phyloP scores from a whole-genome alignment of 1,140 invertebrate genomes.

The Schmidtea mediterranea region DNA sequence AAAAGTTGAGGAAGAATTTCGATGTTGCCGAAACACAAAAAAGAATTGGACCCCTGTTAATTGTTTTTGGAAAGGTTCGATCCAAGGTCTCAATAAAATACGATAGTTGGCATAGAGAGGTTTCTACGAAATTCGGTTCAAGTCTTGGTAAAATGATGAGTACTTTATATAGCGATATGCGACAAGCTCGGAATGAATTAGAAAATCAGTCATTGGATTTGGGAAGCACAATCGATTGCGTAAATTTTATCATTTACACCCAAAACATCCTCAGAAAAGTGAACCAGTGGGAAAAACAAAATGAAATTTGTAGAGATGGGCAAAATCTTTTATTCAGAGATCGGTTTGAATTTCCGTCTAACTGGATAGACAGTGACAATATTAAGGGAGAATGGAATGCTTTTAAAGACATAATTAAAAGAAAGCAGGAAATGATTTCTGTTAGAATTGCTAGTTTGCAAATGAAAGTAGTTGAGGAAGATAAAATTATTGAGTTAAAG shows the following conservation, averaged over 20 bases:
- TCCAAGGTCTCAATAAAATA: conserved; percentile 95
- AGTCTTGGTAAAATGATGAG: conserved; percentile 68
- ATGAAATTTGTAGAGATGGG: conserved; percentile 18
- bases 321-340: conserved; percentile 58
- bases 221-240: conserved; percentile 83
- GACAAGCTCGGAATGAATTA: conserved; percentile 54
- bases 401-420: conserved; percentile 89
- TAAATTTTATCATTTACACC: conserved; percentile 89
- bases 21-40: conserved; percentile 85
- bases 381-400: conserved; percentile 98
- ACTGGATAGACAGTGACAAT: conserved; percentile 92
- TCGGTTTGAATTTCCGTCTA: conserved; percentile 77
- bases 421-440: conserved; percentile 88
- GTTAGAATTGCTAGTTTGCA: conserved; percentile 54
- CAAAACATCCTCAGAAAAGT: conserved; percentile 83
- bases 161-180: conserved; percentile 63
- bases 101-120: conserved; percentile 98
- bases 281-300: conserved; percentile 42
- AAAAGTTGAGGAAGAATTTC: conserved; percentile 61
- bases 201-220: conserved; percentile 81
- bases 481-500: conserved; percentile 76
- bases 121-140: conserved; percentile 73
- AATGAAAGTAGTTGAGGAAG: conserved; percentile 89
- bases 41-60: conserved; percentile 77
- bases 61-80: conserved; percentile 83